Evolutionary conservation across 2,113 vertebrate species (phyloP).

Genomic region (Myrmecophaga tridactyla): DNA sequence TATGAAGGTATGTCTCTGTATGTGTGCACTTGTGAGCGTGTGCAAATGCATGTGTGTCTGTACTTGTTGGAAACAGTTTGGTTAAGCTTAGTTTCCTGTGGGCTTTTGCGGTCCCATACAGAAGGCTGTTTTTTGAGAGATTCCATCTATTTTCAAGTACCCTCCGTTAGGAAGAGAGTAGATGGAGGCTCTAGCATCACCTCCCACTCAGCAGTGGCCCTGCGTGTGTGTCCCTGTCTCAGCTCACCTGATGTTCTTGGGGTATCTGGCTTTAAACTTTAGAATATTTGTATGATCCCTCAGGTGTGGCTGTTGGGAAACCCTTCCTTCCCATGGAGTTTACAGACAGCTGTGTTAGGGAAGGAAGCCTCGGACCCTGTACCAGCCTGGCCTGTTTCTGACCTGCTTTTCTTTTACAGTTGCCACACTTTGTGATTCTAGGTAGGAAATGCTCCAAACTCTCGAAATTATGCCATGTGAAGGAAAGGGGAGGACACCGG

Average conservation of each 20-base stretch:
- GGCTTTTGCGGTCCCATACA: not conserved
- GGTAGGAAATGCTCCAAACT: not conserved
- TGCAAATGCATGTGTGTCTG: not conserved
- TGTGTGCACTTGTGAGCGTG: not conserved
- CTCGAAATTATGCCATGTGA: not conserved
- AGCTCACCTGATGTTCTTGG: not conserved
- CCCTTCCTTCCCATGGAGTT: not conserved
- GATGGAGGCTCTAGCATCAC: not conserved
- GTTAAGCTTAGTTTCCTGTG: not conserved
- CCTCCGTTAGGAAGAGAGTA: not conserved
- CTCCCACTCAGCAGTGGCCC: not conserved
- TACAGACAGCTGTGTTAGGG: not conserved
- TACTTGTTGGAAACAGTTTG: not conserved
- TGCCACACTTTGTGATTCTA: rapidly evolving
- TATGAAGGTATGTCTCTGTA: not conserved
- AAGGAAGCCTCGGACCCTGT: not conserved
- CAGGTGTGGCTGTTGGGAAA: not conserved
- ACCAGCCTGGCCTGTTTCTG: not conserved
- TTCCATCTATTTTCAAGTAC: not conserved
- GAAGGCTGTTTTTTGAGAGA: not conserved
- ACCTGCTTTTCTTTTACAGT: not conserved
- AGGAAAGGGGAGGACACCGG: not conserved
- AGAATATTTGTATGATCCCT: slow-evolving; percentile 15
- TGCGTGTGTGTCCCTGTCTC: not conserved
- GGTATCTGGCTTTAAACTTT: not conserved